Base-by-base conservation (phyloP, 2,888 invertebrate species). In the Ellobium chinense region DNA sequence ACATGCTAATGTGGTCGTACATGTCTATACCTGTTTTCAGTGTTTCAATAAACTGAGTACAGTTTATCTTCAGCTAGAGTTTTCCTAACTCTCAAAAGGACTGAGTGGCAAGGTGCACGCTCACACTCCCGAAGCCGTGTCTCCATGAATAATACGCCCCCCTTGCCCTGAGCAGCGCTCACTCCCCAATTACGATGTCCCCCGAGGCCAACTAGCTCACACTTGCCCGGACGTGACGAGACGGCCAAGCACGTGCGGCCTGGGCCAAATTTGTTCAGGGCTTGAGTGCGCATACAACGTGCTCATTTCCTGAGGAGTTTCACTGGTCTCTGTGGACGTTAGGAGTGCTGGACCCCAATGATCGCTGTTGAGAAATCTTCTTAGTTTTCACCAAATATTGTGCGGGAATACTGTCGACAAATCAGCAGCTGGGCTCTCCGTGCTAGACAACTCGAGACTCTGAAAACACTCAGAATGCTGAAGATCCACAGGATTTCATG, bases 271-370 rank as follows among this genome's bases (percentile, higher is more conserved):
- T 74, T 74, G 74, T 74, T 63, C 74, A 62, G 63, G 74, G 54
- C 63, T 74, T 63, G 74, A 74, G 63, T 21, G 39, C 73, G 73
- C 74, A 74, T 62, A 74, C 74, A 46, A 62, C 63, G 74, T 9
- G 62, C 74, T 74, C 74, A 74, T 74, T 74, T 74, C 74, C 74
- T 46, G 74, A 29, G 74, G 29, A 74, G 29, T 12, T 37, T 74
- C 39, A 4, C 46, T 39, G 39, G 63, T 63, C 63, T 39, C 63
- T 21, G 37, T 74, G 46, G 62, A 46, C 29, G 18, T 7, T 18
- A n/a, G 46, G n/a, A 46, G 36, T 31, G 63, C 60, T 62, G 46
- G 34, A 34, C 29, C 46, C 74, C 63, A 74, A 63, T 62, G 63
- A 46, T 46, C 54, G 63, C 3, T 29, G 63, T 39, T 46, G 46